Base-by-base conservation (phyloP, 35 echinoderm and acorn worm species). In the Ophiothrix spiculata region DNA sequence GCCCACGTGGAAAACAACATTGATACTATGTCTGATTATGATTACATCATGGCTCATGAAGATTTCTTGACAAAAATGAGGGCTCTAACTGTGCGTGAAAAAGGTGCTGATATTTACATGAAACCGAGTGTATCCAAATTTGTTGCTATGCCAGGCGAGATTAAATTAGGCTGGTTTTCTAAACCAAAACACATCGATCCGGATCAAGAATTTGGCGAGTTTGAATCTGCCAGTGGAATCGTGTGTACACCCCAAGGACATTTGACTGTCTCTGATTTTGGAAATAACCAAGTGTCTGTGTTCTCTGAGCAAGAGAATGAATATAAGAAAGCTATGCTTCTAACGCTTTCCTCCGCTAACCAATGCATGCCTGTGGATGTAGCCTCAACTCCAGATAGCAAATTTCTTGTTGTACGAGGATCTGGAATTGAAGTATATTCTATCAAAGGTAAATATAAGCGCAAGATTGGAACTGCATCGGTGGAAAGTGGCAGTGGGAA, bases 181-280 rank as follows among this genome's bases (percentile, higher is more conserved):
- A 69, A 69, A n/a, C 60, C 60, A 25, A 69, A 69, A n/a, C 60
- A 69, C 25, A 69, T 69, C 3, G 60, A 69, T 69, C 60, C 60
- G 29, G 60, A 69, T n/a, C 60, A 69, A 28, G 60, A 69, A 28
- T 69, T 69, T 69, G 60, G 60, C 60, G 60, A 69, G 23, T 69
- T 69, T 69, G 60, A 69, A 25, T 69, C 60, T 4, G 60, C 60
- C 17, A 49, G 60, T 69, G 60, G 60, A 10, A 12, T 69, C 2
- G 60, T 69, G 60, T 69, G 16, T 10, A 49, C 60, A 69, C 60
- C 60, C 1, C 23, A 2, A 10, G 10, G 60, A 28, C 29, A 25
- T 15, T 28, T 69, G 23, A 69, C 60, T 69, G 60, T 69, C 3
- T 69, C 60, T 10, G 60, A 69, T n/a, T 69, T 69, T 69, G 60